A percentile compares a stretch with the other conserved stretches of the same genome.
Conservation (phyloP, 2,797 vertebrate species). For the Spheniscus humboldti region DNA sequence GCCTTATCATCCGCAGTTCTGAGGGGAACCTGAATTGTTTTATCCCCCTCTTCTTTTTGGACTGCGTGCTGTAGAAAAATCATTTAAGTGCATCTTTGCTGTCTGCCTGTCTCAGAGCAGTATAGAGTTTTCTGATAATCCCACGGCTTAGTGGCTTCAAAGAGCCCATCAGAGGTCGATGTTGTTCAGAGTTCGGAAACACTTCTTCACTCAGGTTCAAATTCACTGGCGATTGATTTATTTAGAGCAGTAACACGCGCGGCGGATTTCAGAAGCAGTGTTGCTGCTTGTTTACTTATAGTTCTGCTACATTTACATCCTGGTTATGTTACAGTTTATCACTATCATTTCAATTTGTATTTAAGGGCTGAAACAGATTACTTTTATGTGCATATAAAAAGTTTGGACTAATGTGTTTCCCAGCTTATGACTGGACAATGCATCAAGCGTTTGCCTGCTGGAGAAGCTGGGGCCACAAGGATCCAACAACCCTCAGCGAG, state of each 20-base stretch:
- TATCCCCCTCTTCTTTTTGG: not conserved
- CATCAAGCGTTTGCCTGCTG: not conserved
- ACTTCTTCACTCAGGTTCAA: not conserved
- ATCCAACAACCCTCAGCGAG: not conserved
- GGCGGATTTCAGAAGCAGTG: not conserved
- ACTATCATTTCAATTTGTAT: not conserved
- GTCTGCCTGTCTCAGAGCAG: not conserved
- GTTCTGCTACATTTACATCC: not conserved
- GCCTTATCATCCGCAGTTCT: not conserved
- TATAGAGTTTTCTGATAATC: not conserved
- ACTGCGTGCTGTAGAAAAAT: not conserved
- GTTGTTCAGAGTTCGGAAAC: not conserved
- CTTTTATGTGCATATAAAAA: not conserved
- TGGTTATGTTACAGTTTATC: not conserved
- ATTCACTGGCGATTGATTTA: not conserved
- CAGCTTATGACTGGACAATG: not conserved
- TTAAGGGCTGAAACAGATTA: not conserved
- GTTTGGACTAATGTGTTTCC: not conserved
- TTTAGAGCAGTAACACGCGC: fast-evolving
- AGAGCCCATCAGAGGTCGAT: not conserved
- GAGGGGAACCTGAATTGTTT: not conserved
- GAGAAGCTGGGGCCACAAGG: not conserved
- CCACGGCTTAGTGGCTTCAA: not conserved
- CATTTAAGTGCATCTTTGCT: constrained; percentile 26
- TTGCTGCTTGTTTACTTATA: not conserved